Percentiles rank a stretch among this genome's conserved stretches.
Evolutionary conservation across 1,140 invertebrate species (phyloP).

Genomic region (Papilio xuthus): DNA sequence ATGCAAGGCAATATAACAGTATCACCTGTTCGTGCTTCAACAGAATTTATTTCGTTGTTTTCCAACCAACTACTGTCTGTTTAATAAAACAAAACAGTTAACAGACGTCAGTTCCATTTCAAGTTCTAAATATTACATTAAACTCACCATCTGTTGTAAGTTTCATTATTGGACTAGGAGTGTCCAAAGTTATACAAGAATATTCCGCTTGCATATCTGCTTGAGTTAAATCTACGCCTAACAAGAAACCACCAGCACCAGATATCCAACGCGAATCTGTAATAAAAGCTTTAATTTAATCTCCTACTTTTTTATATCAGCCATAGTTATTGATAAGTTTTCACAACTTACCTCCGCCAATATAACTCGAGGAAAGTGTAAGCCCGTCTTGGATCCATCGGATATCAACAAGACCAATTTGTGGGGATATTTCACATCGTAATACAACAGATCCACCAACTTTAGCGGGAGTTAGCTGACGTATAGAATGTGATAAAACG

Average conservation of each 20-base stretch:
- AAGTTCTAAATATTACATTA: background rate
- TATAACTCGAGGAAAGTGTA: conserved; percentile 65
- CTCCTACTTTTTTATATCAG: background rate
- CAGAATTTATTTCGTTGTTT: conserved; percentile 68
- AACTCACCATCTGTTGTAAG: conserved; percentile 73
- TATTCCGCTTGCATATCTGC: conserved; percentile 76
- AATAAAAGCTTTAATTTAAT: conserved; percentile 40
- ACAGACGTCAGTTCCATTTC: conserved; percentile 43
- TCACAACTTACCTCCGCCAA: conserved; percentile 60
- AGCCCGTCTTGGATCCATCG: conserved; percentile 75
- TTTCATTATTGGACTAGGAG: conserved; percentile 62
- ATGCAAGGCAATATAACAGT: conserved; percentile 71
- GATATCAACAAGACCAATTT: conserved; percentile 66
- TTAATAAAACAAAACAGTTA: conserved; percentile 29
- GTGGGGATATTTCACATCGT: conserved; percentile 71
- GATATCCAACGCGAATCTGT: conserved; percentile 72
- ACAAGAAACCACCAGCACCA: conserved; percentile 66
- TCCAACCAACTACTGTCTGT: conserved; percentile 75
- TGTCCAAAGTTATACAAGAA: conserved; percentile 69
- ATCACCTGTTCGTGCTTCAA: conserved; percentile 69
- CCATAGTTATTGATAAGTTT: background rate
- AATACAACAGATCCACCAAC: conserved; percentile 67
- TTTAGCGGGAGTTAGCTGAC: conserved; percentile 70
- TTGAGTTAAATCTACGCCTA: conserved; percentile 70
- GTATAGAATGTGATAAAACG: conserved; percentile 62